Evolutionary conservation across 37 sponge, comb jelly and placozoan species (phyloP), one percentile per base, ranked within the genome.

Genomic region (Crambe crambe): DNA sequence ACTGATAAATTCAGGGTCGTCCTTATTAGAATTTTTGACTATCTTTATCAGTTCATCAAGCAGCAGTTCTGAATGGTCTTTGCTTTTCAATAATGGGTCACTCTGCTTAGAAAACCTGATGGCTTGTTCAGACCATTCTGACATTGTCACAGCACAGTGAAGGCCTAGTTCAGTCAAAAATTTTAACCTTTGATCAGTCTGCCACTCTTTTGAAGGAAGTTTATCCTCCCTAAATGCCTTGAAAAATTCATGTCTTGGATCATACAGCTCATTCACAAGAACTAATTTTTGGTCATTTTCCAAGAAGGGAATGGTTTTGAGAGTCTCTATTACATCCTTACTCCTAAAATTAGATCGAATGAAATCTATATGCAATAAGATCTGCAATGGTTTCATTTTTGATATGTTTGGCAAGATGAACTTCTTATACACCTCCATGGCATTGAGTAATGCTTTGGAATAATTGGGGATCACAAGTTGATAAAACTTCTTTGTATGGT

Each of bases 241-340:
- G 27, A 82, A 74, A 21, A 79, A 80, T 25, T 70, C 56, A 35
- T 44, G 41, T 36, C 47, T 1, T 42, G 80, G 76, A 73, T 89
- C 84, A 66, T 73, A 89, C 22, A 89, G 42, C 10, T 83, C 80
- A 31, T 77, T 42, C 10, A 79, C 80, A 30, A 39, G 23, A 1
- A 30, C 18, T 8, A 31, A 1, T 37, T 42, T 76, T n/a, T 72
- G 56, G 27, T 56, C 54, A 36, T 37, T 69, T 4, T 75, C 0
- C 0, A 88, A 59, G 58, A 88, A 72, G 36, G 71, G 76, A 8
- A 42, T 42, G 2, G 30, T 5, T 47, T 65, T 83, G 0, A 83
- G 76, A 42, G 26, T 58, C 0, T 8, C 12, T 26, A 71, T 3
- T 42, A 73, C 47, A 63, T 1, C 1, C 47, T 72, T 20, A 23